Conservation (phyloP, 1,140 invertebrate genomes). For the Heliconius nattereri region DNA sequence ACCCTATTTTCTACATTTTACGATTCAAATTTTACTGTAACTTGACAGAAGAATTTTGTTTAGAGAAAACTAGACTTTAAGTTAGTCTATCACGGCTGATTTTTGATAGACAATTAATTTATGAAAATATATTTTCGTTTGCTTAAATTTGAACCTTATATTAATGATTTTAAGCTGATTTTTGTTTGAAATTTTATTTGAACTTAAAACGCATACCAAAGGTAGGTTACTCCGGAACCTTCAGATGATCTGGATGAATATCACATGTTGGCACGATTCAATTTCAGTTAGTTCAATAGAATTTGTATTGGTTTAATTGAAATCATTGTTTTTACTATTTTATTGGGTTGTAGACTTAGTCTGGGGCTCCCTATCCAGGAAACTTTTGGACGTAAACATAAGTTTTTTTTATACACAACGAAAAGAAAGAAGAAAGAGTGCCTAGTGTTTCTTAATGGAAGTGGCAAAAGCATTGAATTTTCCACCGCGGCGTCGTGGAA, state of each 20-base stretch:
- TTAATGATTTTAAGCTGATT: background rate
- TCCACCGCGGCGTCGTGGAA: too few relatives aligned
- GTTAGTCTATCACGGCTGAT: background rate
- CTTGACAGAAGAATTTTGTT: background rate
- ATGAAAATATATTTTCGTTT: background rate
- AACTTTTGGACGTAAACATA: too few relatives aligned
- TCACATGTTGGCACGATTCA: constrained; percentile 2
- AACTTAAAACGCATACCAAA: constrained; percentile 1
- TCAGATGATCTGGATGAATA: constrained; percentile 12
- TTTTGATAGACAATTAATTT: background rate
- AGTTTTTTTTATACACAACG: too few relatives aligned
- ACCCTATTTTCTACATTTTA: background rate
- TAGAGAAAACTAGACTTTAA: background rate
- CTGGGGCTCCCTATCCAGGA: too few relatives aligned
- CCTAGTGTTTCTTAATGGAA: too few relatives aligned
- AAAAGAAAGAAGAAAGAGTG: too few relatives aligned
- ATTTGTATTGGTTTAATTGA: background rate
- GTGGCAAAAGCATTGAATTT: too few relatives aligned
- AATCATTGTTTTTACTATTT: background rate
- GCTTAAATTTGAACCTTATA: background rate
- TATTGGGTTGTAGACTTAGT: too few relatives aligned
- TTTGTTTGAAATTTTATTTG: background rate
- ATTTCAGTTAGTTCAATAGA: background rate
- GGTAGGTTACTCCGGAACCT: constrained; percentile 13
- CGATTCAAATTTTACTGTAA: background rate